Evolutionary conservation across 2,888 invertebrate species (phyloP).

Genomic region (Anarsia innoxiella): DNA sequence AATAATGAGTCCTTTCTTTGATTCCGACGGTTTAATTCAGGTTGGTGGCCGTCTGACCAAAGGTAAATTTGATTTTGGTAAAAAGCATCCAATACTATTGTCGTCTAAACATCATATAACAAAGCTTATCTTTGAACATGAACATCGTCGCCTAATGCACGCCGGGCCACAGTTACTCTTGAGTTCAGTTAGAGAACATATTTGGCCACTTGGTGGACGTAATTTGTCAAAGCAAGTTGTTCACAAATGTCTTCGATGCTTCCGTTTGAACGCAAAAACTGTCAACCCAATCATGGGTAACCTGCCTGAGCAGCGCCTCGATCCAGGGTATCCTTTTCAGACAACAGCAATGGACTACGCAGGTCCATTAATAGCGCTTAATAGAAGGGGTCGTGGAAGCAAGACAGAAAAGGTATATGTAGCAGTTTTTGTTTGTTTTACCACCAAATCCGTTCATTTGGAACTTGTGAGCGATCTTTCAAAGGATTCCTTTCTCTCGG

Average conservation of each 20-base stretch:
- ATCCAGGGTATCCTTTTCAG: constrained; percentile 13
- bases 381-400: constrained; percentile 1
- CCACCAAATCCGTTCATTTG: too few relatives aligned
- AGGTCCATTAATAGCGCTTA: neutral
- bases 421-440: too few relatives aligned
- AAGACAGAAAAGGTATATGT: too few relatives aligned
- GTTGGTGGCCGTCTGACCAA: constrained; percentile 4
- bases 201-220: constrained; percentile 11
- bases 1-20: constrained; percentile 13
- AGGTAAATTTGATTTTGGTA: neutral
- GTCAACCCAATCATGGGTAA: constrained; percentile 13
- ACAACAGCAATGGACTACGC: constrained; percentile 1
- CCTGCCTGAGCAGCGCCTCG: constrained; percentile 10
- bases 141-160: neutral
- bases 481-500: too few relatives aligned
- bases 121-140: neutral
- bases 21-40: neutral
- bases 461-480: too few relatives aligned
- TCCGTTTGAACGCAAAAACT: constrained; percentile 7
- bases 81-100: constrained; percentile 4
- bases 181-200: constrained; percentile 1
- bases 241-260: constrained; percentile 8
- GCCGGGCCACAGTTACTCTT: constrained; percentile 3
- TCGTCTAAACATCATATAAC: neutral
- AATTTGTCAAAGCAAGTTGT: constrained; percentile 8